Conservation (phyloP, 37 sponge, comb jelly and placozoan genomes). For the Cliona cf. orientalis region DNA sequence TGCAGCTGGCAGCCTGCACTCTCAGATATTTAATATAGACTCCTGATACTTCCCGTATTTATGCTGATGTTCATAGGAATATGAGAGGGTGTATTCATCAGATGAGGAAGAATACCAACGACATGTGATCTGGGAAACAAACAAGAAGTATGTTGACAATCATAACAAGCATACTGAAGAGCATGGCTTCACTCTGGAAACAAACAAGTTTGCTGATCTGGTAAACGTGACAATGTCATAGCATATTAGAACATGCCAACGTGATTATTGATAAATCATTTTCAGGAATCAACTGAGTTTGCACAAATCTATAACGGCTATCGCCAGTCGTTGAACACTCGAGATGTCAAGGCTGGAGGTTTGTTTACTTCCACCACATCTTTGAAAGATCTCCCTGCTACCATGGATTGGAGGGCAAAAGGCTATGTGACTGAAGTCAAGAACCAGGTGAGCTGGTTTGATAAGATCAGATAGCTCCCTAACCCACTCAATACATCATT, state of each 20-base stretch:
- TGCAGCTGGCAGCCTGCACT: too few species aligned
- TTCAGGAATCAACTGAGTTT: constrained; percentile 71
- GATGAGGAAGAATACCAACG: constrained; percentile 45
- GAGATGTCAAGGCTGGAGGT: too few species aligned
- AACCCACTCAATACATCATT: too few species aligned
- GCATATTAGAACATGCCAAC: too few species aligned
- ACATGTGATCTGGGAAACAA: constrained; percentile 46
- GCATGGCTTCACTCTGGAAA: constrained; percentile 52
- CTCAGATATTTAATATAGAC: too few species aligned
- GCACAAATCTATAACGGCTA: constrained; percentile 56
- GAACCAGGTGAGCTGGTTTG: constrained; percentile 75
- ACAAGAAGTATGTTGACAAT: constrained; percentile 64
- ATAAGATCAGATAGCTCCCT: too few species aligned
- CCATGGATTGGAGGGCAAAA: constrained; percentile 83
- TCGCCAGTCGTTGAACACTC: background rate
- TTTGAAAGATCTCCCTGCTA: constrained; percentile 30
- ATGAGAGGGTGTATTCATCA: constrained; percentile 30
- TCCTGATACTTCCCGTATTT: too few species aligned
- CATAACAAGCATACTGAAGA: constrained; percentile 57
- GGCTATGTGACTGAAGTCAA: constrained; percentile 77
- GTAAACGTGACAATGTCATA: too few species aligned
- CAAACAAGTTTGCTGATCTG: constrained; percentile 71
- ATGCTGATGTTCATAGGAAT: too few species aligned
- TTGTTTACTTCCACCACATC: background rate
- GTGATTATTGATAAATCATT: too few species aligned